Evolutionary conservation across 92 coral and sea anemone genomes (phyloP).

Genomic region (Zoanthus sociatus): DNA sequence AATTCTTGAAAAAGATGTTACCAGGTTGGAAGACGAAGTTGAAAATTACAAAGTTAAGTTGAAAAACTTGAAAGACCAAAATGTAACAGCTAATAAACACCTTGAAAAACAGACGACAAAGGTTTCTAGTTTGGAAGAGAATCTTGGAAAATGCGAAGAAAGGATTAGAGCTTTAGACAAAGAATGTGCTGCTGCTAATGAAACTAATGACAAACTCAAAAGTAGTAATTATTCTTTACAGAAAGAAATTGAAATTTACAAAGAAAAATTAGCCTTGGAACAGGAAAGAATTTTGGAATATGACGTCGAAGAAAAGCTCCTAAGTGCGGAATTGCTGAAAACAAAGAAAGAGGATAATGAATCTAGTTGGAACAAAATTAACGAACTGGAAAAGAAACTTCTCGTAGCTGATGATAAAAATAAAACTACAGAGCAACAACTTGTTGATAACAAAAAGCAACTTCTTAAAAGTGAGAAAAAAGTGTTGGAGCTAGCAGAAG

Average conservation of each 20-base stretch:
- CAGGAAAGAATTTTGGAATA: conserved; percentile 72
- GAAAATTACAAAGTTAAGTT: conserved; percentile 27
- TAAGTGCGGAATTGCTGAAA: conserved; percentile 74
- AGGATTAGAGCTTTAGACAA: conserved; percentile 38
- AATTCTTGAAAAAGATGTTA: conserved; percentile 4
- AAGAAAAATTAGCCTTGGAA: conserved; percentile 56
- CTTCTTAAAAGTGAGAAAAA: conserved; percentile 78
- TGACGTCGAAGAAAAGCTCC: conserved; percentile 78
- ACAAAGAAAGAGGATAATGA: conserved; percentile 59
- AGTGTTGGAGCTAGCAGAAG: conserved; percentile 89
- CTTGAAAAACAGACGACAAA: conserved; percentile 24
- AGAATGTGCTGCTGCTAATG: conserved; percentile 12
- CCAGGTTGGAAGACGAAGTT: conserved; percentile 34
- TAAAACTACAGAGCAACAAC: conserved; percentile 57
- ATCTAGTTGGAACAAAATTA: conserved; percentile 39
- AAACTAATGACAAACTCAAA: conserved; percentile 54
- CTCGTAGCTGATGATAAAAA: conserved; percentile 59
- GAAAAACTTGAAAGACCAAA: conserved; percentile 26
- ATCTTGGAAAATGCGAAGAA: conserved; percentile 42
- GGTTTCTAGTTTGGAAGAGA: conserved; percentile 37
- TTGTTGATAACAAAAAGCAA: conserved; percentile 51
- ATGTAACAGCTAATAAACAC: not conserved
- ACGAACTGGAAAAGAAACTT: conserved; percentile 60
- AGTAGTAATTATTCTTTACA: conserved; percentile 57
- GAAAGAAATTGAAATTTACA: conserved; percentile 65